Base-by-base conservation (phyloP, 1,140 invertebrate genomes). In the Papilio xuthus region DNA sequence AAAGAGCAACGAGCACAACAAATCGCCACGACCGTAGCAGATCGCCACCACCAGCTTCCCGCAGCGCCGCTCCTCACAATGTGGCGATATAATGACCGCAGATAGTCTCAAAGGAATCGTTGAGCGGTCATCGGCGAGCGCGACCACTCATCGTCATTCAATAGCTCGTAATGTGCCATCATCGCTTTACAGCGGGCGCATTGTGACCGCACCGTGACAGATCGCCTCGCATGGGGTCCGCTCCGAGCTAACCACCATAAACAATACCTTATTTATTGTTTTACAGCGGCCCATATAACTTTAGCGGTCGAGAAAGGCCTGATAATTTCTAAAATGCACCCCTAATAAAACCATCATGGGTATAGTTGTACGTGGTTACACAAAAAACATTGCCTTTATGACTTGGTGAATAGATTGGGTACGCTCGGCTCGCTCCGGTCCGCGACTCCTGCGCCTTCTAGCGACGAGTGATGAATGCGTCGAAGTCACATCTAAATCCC, bases 251-350 rank as follows among this genome's bases (percentile, higher is more conserved):
- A 86, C 84, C 84, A 84, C 79, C 82, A 84, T 89, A 88, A 91
- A 90, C 90, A 90, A 92, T 91, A 77, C 70, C 73, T 86, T 88
- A 88, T 92, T 92, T 90, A 93, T 92, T 92, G 90, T 93, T 93
- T 93, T 92, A 93, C 89, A 86, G 85, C 88, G 82, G 81, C 83
- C 85, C 84, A 90, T 92, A 92, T 89, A 91, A 88, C 87, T 85
- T 87, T 86, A 85, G 82, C 77, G 41, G 74, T 81, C 82, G 83
- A 86, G 86, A 84, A 82, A 85, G 74, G 80, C 13, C 85, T 85
- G 88, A 88, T 92, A 82, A 89, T 90, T 86, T 86, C 47, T 50
- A 86, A 85, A 93, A 91, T 89, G 87, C 82, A 85, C 84, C 86
- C 87, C 84, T 84, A 90, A 91, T 93, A 93, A 93, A 93, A 87